Percentiles rank a stretch among this genome's conserved stretches.
Evolutionary conservation across 2,797 vertebrate genomes (phyloP).

Genomic region (Apodemus agrarius): DNA sequence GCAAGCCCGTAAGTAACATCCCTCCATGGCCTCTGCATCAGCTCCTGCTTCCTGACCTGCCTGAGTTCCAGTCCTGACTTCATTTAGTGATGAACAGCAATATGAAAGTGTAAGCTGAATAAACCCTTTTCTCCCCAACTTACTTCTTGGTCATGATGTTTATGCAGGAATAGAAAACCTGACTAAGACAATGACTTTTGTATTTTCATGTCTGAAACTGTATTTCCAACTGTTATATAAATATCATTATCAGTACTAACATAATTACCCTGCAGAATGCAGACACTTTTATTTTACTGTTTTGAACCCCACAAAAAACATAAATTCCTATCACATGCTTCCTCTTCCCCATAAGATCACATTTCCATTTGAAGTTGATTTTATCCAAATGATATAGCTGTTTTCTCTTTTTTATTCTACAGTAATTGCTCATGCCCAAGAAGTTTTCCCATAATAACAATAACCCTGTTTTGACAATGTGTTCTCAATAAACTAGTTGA

Average conservation of each 20-base stretch:
- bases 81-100: no score
- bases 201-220: constrained; percentile 26
- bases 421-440: constrained; percentile 41
- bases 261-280: constrained; percentile 48
- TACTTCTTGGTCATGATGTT: no score
- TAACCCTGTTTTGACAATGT: neutral
- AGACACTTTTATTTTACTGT: constrained; percentile 56
- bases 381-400: constrained; percentile 49
- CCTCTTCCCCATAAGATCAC: constrained; percentile 22
- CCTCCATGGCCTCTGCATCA: no score
- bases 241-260: constrained; percentile 14
- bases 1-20: no score
- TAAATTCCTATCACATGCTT: constrained; percentile 25
- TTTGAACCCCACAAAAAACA: neutral
- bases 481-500: constrained; percentile 9
- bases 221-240: constrained; percentile 59
- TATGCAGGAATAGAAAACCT: no score
- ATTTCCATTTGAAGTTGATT: constrained; percentile 47
- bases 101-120: no score
- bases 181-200: neutral
- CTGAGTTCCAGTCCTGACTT: no score
- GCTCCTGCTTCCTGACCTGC: no score
- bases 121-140: no score
- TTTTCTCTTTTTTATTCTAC: constrained; percentile 49
- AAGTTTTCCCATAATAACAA: constrained; percentile 62